phyloP scores from a whole-genome alignment of 2,888 invertebrate species.

The Plusia festucae region DNA sequence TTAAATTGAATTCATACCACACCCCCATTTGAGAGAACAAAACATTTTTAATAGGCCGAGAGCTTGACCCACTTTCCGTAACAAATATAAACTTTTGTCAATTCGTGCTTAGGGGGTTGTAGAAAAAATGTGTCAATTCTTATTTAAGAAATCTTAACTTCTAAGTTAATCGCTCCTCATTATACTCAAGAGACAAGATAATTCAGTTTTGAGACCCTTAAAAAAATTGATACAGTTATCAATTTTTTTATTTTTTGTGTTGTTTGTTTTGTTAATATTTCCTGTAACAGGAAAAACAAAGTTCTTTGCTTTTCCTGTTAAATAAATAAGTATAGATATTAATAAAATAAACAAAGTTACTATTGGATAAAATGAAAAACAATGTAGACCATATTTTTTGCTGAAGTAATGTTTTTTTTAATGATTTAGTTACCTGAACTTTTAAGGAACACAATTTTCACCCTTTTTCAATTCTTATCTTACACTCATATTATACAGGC shows the following conservation, averaged over 20 bases:
- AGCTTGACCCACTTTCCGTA: conserved; percentile 44
- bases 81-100: conserved; percentile 38
- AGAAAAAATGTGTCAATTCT: conserved; percentile 52
- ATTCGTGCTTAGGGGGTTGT: conserved; percentile 28
- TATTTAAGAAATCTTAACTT: conserved; percentile 50
- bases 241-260: too few relatives aligned
- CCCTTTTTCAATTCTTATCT: too few relatives aligned
- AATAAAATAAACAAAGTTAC: too few relatives aligned
- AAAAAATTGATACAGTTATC: neutral
- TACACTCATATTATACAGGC: too few relatives aligned
- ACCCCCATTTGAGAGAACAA: conserved; percentile 24
- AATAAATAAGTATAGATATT: too few relatives aligned
- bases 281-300: too few relatives aligned
- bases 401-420: too few relatives aligned
- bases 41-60: conserved; percentile 40
- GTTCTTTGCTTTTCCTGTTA: too few relatives aligned
- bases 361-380: too few relatives aligned
- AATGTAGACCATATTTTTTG: too few relatives aligned
- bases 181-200: conserved; percentile 28
- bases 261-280: neutral
- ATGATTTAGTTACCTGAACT: too few relatives aligned
- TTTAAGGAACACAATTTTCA: too few relatives aligned
- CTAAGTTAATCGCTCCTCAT: conserved; percentile 34
- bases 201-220: conserved; percentile 38
- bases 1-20: conserved; percentile 31